Evolutionary conservation across 92 coral and sea anemone species (phyloP).

Genomic region (Paramuricea clavata): DNA sequence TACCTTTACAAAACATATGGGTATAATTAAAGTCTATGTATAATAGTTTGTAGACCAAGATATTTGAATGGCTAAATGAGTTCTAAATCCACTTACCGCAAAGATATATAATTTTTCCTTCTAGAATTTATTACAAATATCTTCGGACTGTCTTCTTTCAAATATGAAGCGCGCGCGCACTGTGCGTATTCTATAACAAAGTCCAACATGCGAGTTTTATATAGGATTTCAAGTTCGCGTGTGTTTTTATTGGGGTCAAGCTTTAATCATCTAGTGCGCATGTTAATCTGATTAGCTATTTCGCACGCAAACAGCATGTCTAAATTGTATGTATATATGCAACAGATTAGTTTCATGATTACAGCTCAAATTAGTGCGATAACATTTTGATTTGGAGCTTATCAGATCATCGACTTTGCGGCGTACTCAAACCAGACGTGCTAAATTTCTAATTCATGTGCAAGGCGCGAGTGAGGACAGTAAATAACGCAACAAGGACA

Average conservation of each 20-base stretch:
- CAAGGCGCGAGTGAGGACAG: neutral
- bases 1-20: too few species aligned
- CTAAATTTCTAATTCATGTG: conserved; percentile 3
- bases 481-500: neutral
- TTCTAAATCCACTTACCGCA: neutral
- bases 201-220: neutral
- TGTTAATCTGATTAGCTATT: conserved; percentile 10
- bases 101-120: neutral
- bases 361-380: conserved; percentile 2
- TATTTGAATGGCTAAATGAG: neutral
- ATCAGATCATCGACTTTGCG: neutral
- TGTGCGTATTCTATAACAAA: neutral
- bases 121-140: neutral
- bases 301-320: conserved; percentile 2
- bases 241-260: neutral
- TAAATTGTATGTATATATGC: conserved; percentile 21
- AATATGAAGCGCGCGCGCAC: neutral
- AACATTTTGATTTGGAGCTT: conserved; percentile 23
- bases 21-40: too few species aligned
- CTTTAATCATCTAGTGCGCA: neutral
- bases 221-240: neutral
- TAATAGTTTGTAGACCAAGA: neutral
- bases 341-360: neutral
- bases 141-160: neutral
- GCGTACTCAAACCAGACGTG: conserved; percentile 1